phyloP scores from a whole-genome alignment of 2,888 invertebrate species.

The Allolobophora icterica region DNA sequence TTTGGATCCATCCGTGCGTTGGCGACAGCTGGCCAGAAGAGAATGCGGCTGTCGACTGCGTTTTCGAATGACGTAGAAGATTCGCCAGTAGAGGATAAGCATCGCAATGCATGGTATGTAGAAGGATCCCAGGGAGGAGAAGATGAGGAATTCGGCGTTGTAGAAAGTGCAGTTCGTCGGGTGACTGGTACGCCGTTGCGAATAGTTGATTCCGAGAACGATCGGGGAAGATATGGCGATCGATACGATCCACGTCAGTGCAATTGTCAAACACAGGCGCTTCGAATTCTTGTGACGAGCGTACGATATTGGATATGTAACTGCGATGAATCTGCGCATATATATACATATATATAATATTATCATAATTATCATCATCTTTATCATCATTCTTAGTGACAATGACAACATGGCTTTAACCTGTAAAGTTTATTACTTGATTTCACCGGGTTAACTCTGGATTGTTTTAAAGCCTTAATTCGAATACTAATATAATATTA shows the following conservation, averaged over 20 bases:
- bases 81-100: slow-evolving; percentile 95
- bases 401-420: too few relatives aligned
- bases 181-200: slow-evolving; percentile 44
- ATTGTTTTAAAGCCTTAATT: too few relatives aligned
- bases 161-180: slow-evolving; percentile 79
- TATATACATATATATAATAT: not conserved
- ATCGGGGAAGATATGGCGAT: slow-evolving; percentile 94
- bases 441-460: not conserved
- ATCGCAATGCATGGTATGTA: slow-evolving; percentile 96
- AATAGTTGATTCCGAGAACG: slow-evolving; percentile 85
- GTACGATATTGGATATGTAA: slow-evolving; percentile 97
- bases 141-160: slow-evolving; percentile 96
- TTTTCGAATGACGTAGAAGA: slow-evolving; percentile 81
- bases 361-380: not conserved
- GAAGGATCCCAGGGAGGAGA: slow-evolving; percentile 96
- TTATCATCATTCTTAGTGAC: not conserved
- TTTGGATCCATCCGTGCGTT: not conserved
- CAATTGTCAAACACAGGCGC: slow-evolving; percentile 91
- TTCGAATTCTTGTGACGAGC: slow-evolving; percentile 91
- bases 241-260: slow-evolving; percentile 92
- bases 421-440: too few relatives aligned
- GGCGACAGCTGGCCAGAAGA: not conserved
- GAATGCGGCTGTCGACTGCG: slow-evolving; percentile 52
- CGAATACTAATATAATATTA: too few relatives aligned
- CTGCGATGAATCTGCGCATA: slow-evolving; percentile 87